Evolutionary conservation across 2,797 vertebrate genomes (phyloP).

Genomic region (Austrolebias charrua): DNA sequence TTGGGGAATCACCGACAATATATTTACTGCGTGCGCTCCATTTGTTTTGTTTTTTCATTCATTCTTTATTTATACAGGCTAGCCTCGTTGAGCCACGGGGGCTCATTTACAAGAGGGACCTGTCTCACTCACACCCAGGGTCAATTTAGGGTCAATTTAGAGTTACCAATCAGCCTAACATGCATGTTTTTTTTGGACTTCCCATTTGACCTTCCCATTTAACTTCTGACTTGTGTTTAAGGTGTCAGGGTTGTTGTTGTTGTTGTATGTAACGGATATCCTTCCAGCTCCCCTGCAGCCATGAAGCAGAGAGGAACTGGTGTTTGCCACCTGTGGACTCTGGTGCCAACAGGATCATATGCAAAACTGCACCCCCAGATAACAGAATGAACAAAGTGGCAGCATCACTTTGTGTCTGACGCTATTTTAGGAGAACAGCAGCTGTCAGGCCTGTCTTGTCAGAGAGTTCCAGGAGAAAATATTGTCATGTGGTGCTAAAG

Average conservation of each 20-base stretch:
- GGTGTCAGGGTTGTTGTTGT: constrained; percentile 14
- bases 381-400: constrained; percentile 42
- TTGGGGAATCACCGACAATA: too few species aligned
- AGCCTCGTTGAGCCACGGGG: too few species aligned
- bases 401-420: constrained; percentile 39
- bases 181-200: too few species aligned
- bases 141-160: too few species aligned
- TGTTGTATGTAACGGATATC: constrained; percentile 46
- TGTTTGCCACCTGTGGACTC: constrained; percentile 66
- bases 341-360: constrained; percentile 51
- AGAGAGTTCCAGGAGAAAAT: constrained; percentile 44
- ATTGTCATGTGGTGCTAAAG: constrained; percentile 42
- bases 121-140: too few species aligned
- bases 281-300: constrained; percentile 21
- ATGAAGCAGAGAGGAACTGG: constrained; percentile 36
- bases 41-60: too few species aligned
- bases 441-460: constrained; percentile 67
- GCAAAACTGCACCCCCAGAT: constrained; percentile 44
- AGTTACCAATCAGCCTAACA: too few species aligned
- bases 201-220: constrained; percentile 44
- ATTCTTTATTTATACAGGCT: too few species aligned
- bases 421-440: constrained; percentile 72
- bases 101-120: too few species aligned
- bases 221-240: constrained; percentile 40
- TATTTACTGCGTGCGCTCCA: too few species aligned